phyloP scores from a whole-genome alignment of 2,113 vertebrate genomes.

The Microtus richardsoni region DNA sequence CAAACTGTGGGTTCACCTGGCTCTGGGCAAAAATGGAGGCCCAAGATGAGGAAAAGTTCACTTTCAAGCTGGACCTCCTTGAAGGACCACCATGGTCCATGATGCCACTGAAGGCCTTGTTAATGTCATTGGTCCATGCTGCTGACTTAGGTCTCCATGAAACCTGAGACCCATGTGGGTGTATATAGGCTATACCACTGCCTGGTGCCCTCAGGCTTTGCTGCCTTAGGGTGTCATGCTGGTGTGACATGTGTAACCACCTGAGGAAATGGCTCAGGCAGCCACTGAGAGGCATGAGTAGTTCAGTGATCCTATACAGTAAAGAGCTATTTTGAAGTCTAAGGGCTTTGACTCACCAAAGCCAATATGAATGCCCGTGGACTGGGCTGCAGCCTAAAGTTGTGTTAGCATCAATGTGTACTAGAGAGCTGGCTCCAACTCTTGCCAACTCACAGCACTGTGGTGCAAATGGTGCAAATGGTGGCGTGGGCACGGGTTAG shows the following conservation, averaged over 20 bases:
- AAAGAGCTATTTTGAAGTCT: not conserved
- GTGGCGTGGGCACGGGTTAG: not conserved
- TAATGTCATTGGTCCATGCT: not conserved
- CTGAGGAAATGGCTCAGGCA: not conserved
- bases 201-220: not conserved
- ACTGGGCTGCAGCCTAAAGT: not conserved
- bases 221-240: not conserved
- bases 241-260: not conserved
- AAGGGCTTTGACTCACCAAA: not conserved
- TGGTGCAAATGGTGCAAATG: not conserved
- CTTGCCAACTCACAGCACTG: not conserved
- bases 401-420: not conserved
- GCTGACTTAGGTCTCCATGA: not conserved
- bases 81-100: not conserved
- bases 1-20: not conserved
- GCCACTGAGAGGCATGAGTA: not conserved
- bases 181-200: not conserved
- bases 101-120: not conserved
- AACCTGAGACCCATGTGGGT: not conserved
- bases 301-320: not conserved
- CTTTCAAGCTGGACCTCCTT: not conserved
- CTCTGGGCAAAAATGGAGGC: not conserved
- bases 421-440: not conserved
- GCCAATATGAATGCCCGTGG: not conserved
- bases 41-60: not conserved